Percentiles rank a stretch among this genome's conserved stretches.
phyloP scores from a whole-genome alignment of 1,140 invertebrate genomes.

The Camponotus floridanus region DNA sequence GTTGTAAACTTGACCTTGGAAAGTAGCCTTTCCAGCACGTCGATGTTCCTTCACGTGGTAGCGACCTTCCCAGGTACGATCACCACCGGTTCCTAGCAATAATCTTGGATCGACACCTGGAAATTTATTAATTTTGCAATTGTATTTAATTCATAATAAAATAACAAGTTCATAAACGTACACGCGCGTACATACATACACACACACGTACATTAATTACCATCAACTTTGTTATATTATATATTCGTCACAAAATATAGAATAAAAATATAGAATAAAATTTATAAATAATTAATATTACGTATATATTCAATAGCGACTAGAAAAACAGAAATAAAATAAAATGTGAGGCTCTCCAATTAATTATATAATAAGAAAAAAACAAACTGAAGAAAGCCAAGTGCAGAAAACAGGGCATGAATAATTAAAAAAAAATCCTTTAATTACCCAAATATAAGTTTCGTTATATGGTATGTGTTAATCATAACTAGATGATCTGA shows the following conservation, averaged over 20 bases:
- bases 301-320: background rate
- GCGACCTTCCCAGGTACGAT: conserved; percentile 84
- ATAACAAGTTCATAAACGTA: background rate
- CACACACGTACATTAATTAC: background rate
- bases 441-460: too few species aligned
- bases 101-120: conserved; percentile 81
- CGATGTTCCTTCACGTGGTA: conserved; percentile 88
- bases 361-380: too few species aligned
- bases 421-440: too few species aligned
- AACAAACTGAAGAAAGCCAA: too few species aligned
- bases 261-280: conserved; percentile 13
- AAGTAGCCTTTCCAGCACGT: conserved; percentile 88
- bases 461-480: too few species aligned
- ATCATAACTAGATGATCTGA: too few species aligned
- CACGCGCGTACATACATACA: background rate
- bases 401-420: too few species aligned
- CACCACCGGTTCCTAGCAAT: conserved; percentile 76
- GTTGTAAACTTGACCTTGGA: conserved; percentile 92
- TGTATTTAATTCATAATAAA: background rate
- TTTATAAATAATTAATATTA: background rate
- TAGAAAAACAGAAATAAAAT: background rate
- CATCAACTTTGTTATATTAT: background rate
- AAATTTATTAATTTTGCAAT: conserved; percentile 35
- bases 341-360: too few species aligned
- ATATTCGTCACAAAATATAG: background rate